Evolutionary conservation across 2,113 vertebrate species (phyloP).

Genomic region (Gnathonemus longibarbis): DNA sequence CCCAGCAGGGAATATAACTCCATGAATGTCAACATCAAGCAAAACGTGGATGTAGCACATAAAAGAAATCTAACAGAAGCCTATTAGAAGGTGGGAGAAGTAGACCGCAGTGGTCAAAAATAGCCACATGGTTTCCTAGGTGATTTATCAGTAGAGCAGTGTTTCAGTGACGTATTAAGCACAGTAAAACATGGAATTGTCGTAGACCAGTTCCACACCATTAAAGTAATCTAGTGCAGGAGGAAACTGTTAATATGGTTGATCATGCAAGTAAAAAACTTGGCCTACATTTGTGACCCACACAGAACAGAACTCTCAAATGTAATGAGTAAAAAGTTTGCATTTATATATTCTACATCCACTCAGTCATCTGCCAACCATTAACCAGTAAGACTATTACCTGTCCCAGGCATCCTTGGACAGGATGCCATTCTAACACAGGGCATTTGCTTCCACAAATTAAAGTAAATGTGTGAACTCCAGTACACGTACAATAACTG

Average conservation of each 20-base stretch:
- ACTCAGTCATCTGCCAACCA: background rate
- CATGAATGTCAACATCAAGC: background rate
- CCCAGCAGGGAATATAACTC: background rate
- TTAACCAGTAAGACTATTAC: background rate
- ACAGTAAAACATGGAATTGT: background rate
- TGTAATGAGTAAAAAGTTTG: background rate
- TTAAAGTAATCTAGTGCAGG: background rate
- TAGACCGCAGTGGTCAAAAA: background rate
- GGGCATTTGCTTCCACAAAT: background rate
- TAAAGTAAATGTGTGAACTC: background rate
- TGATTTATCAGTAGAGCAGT: background rate
- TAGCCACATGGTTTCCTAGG: background rate
- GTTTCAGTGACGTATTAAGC: background rate
- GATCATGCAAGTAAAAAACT: background rate
- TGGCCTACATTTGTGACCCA: background rate
- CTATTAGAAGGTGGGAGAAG: background rate
- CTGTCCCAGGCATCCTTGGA: background rate
- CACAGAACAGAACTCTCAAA: background rate
- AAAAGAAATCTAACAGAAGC: background rate
- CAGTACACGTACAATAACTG: background rate
- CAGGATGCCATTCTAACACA: background rate
- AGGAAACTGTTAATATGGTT: background rate
- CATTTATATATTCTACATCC: background rate
- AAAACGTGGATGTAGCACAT: background rate
- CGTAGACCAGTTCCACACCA: background rate